Percentiles rank a stretch among this genome's conserved stretches.
Conservation (phyloP, 2,113 vertebrate genomes). For the Nothoprocta pentlandii region DNA sequence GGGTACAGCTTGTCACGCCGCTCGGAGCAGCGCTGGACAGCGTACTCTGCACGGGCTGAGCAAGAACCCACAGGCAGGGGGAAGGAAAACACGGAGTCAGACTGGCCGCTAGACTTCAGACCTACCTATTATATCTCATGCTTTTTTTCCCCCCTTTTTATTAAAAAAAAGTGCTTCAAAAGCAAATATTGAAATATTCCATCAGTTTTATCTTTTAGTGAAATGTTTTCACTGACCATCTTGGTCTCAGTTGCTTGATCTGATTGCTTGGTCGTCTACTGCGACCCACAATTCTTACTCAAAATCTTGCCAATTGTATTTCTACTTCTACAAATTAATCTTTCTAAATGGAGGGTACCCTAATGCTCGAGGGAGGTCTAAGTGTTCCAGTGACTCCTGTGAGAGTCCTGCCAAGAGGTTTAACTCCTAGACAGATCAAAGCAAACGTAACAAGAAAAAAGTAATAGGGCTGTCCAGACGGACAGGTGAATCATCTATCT, state of each 20-base stretch:
- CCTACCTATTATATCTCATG: background rate
- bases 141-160: background rate
- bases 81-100: slow-evolving; percentile 16
- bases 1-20: slow-evolving; percentile 8
- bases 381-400: background rate
- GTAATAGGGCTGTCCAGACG: background rate
- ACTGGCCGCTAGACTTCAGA: background rate
- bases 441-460: background rate
- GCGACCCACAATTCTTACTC: background rate
- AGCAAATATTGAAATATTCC: background rate
- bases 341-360: background rate
- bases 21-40: background rate
- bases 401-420: background rate
- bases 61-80: background rate
- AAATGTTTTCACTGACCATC: background rate
- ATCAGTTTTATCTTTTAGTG: background rate
- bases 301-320: slow-evolving; percentile 2
- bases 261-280: background rate
- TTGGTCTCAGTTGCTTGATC: background rate
- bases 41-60: background rate
- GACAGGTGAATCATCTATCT: background rate
- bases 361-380: background rate
- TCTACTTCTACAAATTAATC: slow-evolving; percentile 41
- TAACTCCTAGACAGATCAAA: slow-evolving; percentile 17
- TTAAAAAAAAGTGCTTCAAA: slow-evolving; percentile 19